Evolutionary conservation across 2,113 vertebrate species (phyloP), one percentile per base, ranked within the genome.

Genomic region (Gallinago media): DNA sequence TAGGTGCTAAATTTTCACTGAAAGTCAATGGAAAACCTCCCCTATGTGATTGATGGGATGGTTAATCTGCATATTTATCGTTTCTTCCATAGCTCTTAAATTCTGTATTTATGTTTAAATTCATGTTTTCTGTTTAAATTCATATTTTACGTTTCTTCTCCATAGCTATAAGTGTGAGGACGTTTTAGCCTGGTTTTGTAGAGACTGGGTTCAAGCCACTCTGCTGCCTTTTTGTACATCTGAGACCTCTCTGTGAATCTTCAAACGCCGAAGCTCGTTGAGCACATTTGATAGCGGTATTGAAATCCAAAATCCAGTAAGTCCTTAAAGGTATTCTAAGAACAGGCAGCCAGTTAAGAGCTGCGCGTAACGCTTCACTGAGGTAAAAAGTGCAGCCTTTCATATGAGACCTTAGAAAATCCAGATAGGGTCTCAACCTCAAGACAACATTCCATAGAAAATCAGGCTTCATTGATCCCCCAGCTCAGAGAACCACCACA

Each of bases 391-490:
- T 79, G 78, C 85, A 79, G 26, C 4, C 1, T 72, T 89, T 95
- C 71, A 56, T 88, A 52, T 65, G 66, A 92, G 66, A 88, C 49
- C 58, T 93, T 68, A 31, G 58, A 72, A 92, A 93, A 75, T 88
- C 44, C 75, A 92, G 66, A 56, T 18, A 66, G 34, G 62, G 62
- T 90, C 71, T 92, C 79, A 94, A 80, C 75, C 79, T 90, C 63
- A 85, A 94, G 91, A 74, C 79, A 93, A n/a, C 93, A 86, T 92
- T 95, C 94, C 72, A 80, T 84, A 82, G 40, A 86, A 82, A 90
- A 92, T 58, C 67, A 62, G 50, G 36, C 10, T 93, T 76, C 91
- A 95, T 95, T 88, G 85, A 97, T 96, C 56, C 31, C 14, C 20
- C 19, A 40, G 49, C 67, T 79, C 58, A 68, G 78, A 85, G 58